Base-by-base conservation (phyloP, 2,797 vertebrate species). In the Cuculus canorus region DNA sequence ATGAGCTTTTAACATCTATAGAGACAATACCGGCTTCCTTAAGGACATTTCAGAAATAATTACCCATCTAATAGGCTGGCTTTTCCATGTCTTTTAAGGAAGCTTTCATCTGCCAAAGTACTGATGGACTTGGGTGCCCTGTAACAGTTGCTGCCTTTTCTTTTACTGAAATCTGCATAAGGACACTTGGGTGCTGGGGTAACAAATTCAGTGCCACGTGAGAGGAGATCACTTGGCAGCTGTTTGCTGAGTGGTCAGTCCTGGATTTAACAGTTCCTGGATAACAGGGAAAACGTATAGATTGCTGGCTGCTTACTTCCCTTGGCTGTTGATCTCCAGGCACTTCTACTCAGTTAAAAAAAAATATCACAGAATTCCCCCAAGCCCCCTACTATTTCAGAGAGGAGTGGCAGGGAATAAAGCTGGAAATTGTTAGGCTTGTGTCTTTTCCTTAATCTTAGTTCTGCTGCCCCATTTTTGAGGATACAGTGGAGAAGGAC, bases 361-460 rank as follows among this genome's bases (percentile, higher is more conserved):
- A 71, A 71, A 21, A 0, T 11, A 15, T 43, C 14, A 4, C 24
- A 37, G 28, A 75, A 75, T 37, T 8, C 27, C 9, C 6, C 1
- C 2, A n/a, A 5, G 22, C 28, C 54, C 33, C 27, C 23, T 69
- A 1, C 27, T 82, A 0, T 56, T 76, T 61, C 24, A 37, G 45
- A 25, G 24, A 72, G 18, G 61, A 60, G 37, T 18, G 37, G 72
- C 37, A 52, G 23, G 16, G 23, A 69, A 28, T n/a, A 19, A 82
- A 94, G 11, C 48, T 66, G 72, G 52, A 27, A 87, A 10, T 25
- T 68, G 53, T 48, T 52, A 35, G 41, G 24, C 33, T 63, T 65
- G 25, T 88, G 47, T 33, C 60, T 88, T 87, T 65, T 77, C 43
- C 47, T 81, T 72, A 22, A 17, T 43, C 30, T 35, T 87, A 28